Evolutionary conservation across 2,113 vertebrate genomes (phyloP), one percentile per base, ranked within the genome.

Genomic region (Coptodon bakossiorum): DNA sequence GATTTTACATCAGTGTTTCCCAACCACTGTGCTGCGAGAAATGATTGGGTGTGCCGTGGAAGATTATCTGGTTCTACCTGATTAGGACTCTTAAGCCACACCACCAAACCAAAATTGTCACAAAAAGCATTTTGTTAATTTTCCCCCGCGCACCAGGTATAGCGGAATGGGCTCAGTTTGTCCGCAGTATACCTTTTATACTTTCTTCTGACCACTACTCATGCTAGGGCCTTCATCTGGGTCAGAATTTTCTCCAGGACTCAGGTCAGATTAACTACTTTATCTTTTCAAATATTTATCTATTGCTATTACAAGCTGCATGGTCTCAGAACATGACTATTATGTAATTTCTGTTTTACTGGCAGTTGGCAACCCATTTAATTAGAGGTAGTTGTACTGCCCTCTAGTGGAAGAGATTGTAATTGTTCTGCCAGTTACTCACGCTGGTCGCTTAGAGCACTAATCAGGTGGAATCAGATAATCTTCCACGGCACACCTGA

Each of bases 91-190:
- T 63, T 63, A 19, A 63, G 17, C 16, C 1, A 63, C 59, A 63
- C 59, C 29, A 36, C 29, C 59, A 63, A 36, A 36, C 16, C 59
- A 63, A 63, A 63, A 63, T 16, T 63, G 59, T 7, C 31, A 63
- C 17, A 7, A 63, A 63, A 36, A 63, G 3, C 2, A 12, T n/a
- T 63, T 63, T 63, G 3, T n/a, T 63, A 0, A 36, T 36, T 31
- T 63, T 36, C 31, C 59, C 0, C 9, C 0, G 0, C 1, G 1
- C 1, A 61, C 57, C 29, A 61, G 16, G 9, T 19, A 1, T 61
- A 61, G 57, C 5, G 0, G 16, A 61, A 61, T 61, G 27, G 57
- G 27, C 27, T 61, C 57, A 10, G 1, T 61, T 61, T 61, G 57
- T 61, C 29, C 29, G 29, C 57, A 61, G 29, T 61, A 34, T 6